phyloP scores from a whole-genome alignment of 2,113 vertebrate species.

The Pavo muticus region DNA sequence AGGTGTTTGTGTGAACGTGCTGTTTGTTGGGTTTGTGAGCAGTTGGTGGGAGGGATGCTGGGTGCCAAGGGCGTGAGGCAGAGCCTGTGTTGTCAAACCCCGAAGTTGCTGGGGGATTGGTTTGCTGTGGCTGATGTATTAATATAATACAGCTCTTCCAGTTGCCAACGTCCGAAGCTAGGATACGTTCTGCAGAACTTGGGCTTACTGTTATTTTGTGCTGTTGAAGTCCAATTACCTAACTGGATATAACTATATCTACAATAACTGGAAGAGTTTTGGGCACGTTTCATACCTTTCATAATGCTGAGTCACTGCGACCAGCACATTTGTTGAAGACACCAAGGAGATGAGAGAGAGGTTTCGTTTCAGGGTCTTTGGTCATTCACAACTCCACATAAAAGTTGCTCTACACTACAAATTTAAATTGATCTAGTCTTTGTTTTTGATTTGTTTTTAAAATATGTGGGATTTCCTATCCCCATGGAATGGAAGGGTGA shows the following conservation, averaged over 20 bases:
- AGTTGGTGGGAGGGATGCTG: not conserved
- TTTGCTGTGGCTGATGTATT: not conserved
- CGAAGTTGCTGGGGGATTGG: not conserved
- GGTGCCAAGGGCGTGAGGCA: not conserved
- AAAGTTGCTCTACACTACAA: not conserved
- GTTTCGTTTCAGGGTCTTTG: not conserved
- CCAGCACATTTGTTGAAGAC: not conserved
- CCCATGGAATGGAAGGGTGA: not conserved
- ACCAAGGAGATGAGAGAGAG: not conserved
- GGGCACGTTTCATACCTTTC: not conserved
- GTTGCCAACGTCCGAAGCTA: not conserved
- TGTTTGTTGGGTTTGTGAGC: not conserved
- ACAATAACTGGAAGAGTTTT: not conserved
- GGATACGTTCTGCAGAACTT: not conserved
- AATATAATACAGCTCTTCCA: not conserved
- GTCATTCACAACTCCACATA: not conserved
- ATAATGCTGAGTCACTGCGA: constrained; percentile 22
- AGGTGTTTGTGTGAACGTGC: not conserved
- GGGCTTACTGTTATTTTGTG: not conserved
- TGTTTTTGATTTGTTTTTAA: not conserved
- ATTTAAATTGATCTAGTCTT: not conserved
- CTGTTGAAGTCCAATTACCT: not conserved
- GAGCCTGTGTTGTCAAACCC: rapidly evolving
- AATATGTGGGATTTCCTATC: not conserved
- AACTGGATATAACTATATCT: too few relatives aligned